These are phyloP conservation scores for Mycteria americana DNA, from an alignment of 2,797 vertebrate genomes.

Conservation along the genomic window DNA sequence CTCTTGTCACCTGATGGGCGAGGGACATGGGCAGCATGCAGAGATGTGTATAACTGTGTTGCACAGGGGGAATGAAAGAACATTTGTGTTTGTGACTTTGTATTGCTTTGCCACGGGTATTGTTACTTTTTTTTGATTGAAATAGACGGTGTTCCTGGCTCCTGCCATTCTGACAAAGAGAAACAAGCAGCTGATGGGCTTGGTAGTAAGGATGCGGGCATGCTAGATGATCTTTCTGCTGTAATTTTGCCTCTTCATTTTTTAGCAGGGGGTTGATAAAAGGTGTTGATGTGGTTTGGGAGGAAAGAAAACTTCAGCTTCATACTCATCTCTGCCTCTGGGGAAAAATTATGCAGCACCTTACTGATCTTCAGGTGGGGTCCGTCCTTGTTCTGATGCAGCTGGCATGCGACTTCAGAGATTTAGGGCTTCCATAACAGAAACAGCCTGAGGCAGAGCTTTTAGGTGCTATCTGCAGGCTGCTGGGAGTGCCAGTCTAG, in stretches of 20 bases:
- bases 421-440: neutral
- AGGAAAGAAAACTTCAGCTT: neutral
- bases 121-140: neutral
- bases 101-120: neutral
- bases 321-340: neutral
- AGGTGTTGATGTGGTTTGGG: neutral
- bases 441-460: neutral
- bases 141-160: neutral
- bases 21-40: neutral
- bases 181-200: neutral
- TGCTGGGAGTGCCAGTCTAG: neutral
- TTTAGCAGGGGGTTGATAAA: neutral
- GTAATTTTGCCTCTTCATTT: neutral
- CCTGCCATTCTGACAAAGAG: neutral
- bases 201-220: accelerated
- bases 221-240: neutral
- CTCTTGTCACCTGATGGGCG: neutral
- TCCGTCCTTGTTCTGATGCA: neutral
- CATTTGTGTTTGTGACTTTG: neutral
- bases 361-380: neutral
- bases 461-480: neutral
- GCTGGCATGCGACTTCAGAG: neutral
- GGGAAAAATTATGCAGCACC: neutral
- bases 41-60: neutral
- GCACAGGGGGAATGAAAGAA: neutral